Percentiles rank a stretch among this genome's conserved stretches.
These are phyloP conservation scores for Oreochromis niloticus DNA, from an alignment of 2,113 vertebrate species.

Conservation along the genomic window DNA sequence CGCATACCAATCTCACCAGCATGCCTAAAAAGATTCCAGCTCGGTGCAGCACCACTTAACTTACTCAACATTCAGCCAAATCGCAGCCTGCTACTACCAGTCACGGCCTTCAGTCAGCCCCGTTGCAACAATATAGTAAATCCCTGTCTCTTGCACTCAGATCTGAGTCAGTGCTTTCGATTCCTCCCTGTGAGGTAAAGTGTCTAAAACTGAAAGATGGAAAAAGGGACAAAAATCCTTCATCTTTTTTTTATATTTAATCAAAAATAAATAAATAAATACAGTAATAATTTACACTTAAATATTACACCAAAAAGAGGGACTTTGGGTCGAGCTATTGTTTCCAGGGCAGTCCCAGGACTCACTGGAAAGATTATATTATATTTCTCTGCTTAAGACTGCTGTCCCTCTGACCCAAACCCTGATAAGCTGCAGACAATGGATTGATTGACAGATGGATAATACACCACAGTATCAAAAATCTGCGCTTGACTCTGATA, in stretches of 20 bases:
- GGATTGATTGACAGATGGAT: neutral
- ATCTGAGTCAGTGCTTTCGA: neutral
- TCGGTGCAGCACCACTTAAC: neutral
- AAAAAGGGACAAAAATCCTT: neutral
- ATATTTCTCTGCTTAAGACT: neutral
- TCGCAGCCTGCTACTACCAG: neutral
- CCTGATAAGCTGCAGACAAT: neutral
- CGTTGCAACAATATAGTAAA: neutral
- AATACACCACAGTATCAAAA: neutral
- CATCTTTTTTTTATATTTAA: neutral
- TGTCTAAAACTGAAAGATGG: neutral
- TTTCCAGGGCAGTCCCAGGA: neutral
- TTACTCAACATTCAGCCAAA: neutral
- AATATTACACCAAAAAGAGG: neutral
- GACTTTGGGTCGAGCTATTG: neutral
- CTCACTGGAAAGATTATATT: neutral
- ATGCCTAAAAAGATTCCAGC: neutral
- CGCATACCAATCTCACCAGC: neutral
- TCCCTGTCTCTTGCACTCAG: neutral
- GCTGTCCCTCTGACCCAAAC: neutral
- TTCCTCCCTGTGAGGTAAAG: neutral
- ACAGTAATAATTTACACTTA: neutral
- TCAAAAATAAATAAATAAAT: neutral
- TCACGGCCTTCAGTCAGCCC: neutral
- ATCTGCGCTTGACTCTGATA: neutral